Base-by-base conservation (phyloP, 1,140 invertebrate species). In the Drosophila nigromelanica region DNA sequence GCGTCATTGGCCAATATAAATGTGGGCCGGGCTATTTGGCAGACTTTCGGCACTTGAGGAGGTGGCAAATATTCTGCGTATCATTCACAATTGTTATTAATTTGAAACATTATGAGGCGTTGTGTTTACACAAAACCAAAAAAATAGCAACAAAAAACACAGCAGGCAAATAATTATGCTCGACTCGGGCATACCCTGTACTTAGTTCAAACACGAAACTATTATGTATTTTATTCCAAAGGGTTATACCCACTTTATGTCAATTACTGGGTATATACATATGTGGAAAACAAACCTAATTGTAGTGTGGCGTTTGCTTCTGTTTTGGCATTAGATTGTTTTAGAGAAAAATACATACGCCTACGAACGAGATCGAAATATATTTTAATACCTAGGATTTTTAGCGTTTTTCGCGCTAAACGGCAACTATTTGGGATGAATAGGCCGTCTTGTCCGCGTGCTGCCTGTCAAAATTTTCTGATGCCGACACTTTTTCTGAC, bases 11-110 rank as follows among this genome's bases (percentile, higher is more conserved):
- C 12, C 27, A 37, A 61, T 50, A 14, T 40, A 35, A 40, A 33
- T 10, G 42, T 24, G 43, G 30, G 43, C 14, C 5, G 27, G 48
- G 8, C 3, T 43, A 7, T 30, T 18, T 59, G 51, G 21, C 40
- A 30, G 42, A 35, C 21, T 50, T 43, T 30, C 12, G 69, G 67
- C 58, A 39, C 40, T 27, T 8, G 66, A 8, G 15, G 39, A 47
- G 48, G 33, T n/a, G 67, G 40, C 40, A 47, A 42, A 67, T 60
- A 54, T 60, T 59, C 48, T 14, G 70, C 62, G 43, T 60, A 68
- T 68, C 63, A 67, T 67, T 60, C 62, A 54, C 80, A 85, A 78
- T 87, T 81, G 74, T 86, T 86, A 86, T 86, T 86, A 86, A 86
- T 86, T 86, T 69, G 50, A 64, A 87, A 86, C 82, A 87, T 82